Evolutionary conservation across 2,888 invertebrate species (phyloP), one percentile per base, ranked within the genome.

Genomic region (Palloptera scutellata): DNA sequence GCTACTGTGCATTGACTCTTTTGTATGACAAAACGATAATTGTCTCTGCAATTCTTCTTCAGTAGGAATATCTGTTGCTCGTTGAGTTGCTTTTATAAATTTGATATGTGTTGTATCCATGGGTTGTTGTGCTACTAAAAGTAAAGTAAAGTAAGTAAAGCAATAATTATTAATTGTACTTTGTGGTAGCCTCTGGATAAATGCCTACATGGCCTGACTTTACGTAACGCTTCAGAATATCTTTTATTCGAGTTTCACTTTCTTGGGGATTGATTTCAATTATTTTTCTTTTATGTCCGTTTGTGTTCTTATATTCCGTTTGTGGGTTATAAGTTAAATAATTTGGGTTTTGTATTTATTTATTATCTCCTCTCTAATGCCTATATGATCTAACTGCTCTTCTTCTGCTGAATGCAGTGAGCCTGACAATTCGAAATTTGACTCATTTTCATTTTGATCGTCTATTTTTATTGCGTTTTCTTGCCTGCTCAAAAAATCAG

Each of bases 291-390:
- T 51, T 40, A 51, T 69, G 65, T 58, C 65, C 11, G 0, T 45
- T 51, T 17, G 60, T 43, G n/a, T 43, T 41, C 15, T 69, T 43
- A 15, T 70, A 58, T n/a, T 45, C 8, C 8, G 8, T 41, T 20
- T n/a, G 20, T 45, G 43, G 54, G 57, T 43, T 68, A 40, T 70
- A 68, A 13, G 67, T 65, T 60, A 73, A 42, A 73, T 70, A 41
- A 71, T 58, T 52, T 71, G 73, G 9, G 66, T 68, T 61, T 59
- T 68, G 41, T 68, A 70, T 64, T 70, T 73, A 54, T 72, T 71
- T 19, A 70, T 43, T 10, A 70, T 71, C 19, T 70, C 72, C 19
- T 72, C 65, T 52, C 55, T 69, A 42, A 72, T 72, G 59, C 67
- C 63, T 52, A 72, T 72, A 57, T 66, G 67, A 52, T 72, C 65